Evolutionary conservation across 2,797 vertebrate species (phyloP), one percentile per base, ranked within the genome.

Genomic region (Platalea minor): DNA sequence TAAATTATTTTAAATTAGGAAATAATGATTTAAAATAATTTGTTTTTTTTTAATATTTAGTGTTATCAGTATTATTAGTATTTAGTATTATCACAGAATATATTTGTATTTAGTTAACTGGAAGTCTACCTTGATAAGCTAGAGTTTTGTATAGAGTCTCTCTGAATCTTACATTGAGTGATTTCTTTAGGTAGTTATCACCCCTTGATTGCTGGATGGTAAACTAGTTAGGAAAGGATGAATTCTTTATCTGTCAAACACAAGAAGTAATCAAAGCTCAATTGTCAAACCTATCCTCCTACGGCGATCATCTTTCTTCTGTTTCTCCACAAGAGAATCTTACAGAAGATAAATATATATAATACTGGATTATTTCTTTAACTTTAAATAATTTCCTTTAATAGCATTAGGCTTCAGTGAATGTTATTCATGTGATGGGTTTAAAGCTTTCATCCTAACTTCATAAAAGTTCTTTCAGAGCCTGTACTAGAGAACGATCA

Each of bases 401-500:
- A 92, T 92, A 0, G 0, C 78, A 94, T 90, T 95, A 91, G 95
- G 87, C 79, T 89, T 96, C 92, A 78, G 53, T 90, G 93, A 90
- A 80, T 76, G 64, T 75, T 94, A 64, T 86, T 59, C 57, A 87
- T 95, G 54, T 76, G 85, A 88, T 86, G 74, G 61, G 68, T 93
- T 95, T 95, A 87, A 89, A 94, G 77, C 68, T 94, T 96, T 97
- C 91, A 88, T 93, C 88, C 70, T 89, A 85, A 78, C 72, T 88
- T 91, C 92, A 79, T 92, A 93, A 84, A 95, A 96, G 80, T 93
- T 94, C 86, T 86, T 92, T 95, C 74, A 94, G 89, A 93, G n/a
- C 33, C 80, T 95, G 37, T 89, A 61, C 73, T 73, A 90, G 64
- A 80, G 70, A 95, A 80, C 0, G 5, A 97, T 95, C 67, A 61